Base-by-base conservation (phyloP, 2,113 vertebrate genomes). In the Cyprinodon variegatus region DNA sequence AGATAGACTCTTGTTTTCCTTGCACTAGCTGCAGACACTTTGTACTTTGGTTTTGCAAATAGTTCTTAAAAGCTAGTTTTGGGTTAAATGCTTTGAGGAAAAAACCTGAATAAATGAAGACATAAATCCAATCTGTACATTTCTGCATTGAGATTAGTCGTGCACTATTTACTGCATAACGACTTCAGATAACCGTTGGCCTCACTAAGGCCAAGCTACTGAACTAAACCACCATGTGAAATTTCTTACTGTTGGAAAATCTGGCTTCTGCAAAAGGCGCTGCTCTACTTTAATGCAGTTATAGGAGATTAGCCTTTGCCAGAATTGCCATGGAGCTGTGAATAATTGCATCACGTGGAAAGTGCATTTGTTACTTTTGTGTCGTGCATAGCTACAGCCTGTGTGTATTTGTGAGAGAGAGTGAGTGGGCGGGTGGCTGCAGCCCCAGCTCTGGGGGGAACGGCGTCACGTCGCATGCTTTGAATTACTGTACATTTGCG, bases 401-500 rank as follows among this genome's bases (percentile, higher is more conserved):
- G 64, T 77, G 78, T 74, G 65, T 71, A 38, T 29, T 29, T 70
- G 81, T 68, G 61, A 68, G 17, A 22, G 76, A 53, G 53, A 1
- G 60, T 48, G 82, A 1, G 80, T 59, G 89, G 39, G 84, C 76
- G 88, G 78, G 72, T 76, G 76, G 57, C 71, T 89, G 86, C 77
- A 82, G 89, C 82, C 81, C 80, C 77, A 82, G 85, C 82, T 86
- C 40, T 17, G 75, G 66, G 77, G 29, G 77, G 76, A 78, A 81
- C 75, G 86, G 90, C 87, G 82, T 89, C 78, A 82, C 76, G 78
- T 90, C 85, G 92, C 92, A 94, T 93, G 92, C 92, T 92, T 94
- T 93, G 86, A 93, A 94, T 94, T 92, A 93, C 90, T 92, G 80
- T 90, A 89, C 92, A 91, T 93, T 93, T 92, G 90, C 14, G 86